These are phyloP conservation scores for Dipodomys ordii DNA, from an alignment of 2,113 vertebrate genomes.

Conservation along the genomic window DNA sequence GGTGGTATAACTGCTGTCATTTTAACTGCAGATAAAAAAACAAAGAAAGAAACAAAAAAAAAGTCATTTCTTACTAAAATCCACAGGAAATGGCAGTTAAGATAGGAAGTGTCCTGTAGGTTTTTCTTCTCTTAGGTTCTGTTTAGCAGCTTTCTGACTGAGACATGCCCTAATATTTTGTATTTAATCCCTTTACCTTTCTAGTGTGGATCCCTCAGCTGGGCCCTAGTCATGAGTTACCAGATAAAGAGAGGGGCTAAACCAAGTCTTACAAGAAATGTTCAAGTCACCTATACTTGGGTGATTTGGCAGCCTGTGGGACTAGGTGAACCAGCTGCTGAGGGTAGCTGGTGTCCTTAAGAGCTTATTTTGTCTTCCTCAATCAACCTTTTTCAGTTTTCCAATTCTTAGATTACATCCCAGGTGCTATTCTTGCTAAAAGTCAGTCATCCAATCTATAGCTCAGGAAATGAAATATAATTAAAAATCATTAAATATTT, in stretches of 20 bases:
- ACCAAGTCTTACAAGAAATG: not conserved
- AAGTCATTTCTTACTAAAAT: constrained; percentile 64
- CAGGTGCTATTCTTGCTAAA: constrained; percentile 39
- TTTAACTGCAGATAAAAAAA: constrained; percentile 49
- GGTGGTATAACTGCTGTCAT: constrained; percentile 10
- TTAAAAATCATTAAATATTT: constrained; percentile 77
- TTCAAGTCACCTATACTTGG: not conserved
- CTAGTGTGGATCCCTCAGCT: not conserved
- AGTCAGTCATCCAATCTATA: constrained; percentile 40
- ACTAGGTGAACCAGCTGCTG: not conserved
- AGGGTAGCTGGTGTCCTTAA: not conserved
- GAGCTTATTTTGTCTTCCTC: constrained; percentile 8
- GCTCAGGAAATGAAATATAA: constrained; percentile 66
- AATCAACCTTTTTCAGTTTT: not conserved
- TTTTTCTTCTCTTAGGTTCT: constrained; percentile 18
- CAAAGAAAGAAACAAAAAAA: not conserved
- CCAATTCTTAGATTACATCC: not conserved
- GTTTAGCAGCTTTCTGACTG: not conserved
- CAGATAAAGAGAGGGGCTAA: not conserved
- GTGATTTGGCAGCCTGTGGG: not conserved
- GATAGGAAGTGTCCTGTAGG: constrained; percentile 7
- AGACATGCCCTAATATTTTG: not conserved
- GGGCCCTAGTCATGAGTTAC: too few relatives aligned
- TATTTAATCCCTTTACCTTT: not conserved
- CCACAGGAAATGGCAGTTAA: constrained; percentile 31